phyloP scores from a whole-genome alignment of 2,113 vertebrate genomes.

The Hippocampus zosterae region DNA sequence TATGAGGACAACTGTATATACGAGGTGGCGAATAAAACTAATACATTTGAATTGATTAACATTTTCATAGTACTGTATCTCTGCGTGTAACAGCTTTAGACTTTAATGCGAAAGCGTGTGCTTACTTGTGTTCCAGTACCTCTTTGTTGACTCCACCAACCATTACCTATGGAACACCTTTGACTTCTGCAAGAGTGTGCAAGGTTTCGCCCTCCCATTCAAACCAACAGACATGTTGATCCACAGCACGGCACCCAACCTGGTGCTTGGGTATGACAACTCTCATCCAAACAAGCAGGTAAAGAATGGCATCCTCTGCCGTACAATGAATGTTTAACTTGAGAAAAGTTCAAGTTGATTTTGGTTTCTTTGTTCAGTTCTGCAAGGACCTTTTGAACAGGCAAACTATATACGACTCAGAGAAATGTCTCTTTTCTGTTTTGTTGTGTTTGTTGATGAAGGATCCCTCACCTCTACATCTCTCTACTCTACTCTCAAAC shows the following conservation, averaged over 20 bases:
- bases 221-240: constrained; percentile 88
- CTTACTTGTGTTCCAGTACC: constrained; percentile 74
- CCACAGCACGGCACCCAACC: constrained; percentile 77
- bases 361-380: neutral
- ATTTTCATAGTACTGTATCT: neutral
- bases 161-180: constrained; percentile 91
- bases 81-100: neutral
- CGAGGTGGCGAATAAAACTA: too few relatives aligned
- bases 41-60: too few relatives aligned
- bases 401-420: neutral
- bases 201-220: constrained; percentile 87
- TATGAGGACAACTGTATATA: too few relatives aligned
- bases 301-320: constrained; percentile 9
- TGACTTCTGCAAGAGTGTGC: constrained; percentile 85
- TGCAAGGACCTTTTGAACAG: too few relatives aligned
- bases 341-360: neutral
- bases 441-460: neutral
- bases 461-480: neutral
- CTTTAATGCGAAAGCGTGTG: neutral
- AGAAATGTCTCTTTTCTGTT: neutral
- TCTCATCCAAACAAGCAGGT: constrained; percentile 96
- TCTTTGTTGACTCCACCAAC: constrained; percentile 86
- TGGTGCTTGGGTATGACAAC: constrained; percentile 88
- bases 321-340: neutral
- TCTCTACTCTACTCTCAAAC: too few relatives aligned